Percentiles rank a stretch among this genome's conserved stretches.
Conservation (phyloP, 2,888 invertebrate species). For the Ennomos quercinarius region DNA sequence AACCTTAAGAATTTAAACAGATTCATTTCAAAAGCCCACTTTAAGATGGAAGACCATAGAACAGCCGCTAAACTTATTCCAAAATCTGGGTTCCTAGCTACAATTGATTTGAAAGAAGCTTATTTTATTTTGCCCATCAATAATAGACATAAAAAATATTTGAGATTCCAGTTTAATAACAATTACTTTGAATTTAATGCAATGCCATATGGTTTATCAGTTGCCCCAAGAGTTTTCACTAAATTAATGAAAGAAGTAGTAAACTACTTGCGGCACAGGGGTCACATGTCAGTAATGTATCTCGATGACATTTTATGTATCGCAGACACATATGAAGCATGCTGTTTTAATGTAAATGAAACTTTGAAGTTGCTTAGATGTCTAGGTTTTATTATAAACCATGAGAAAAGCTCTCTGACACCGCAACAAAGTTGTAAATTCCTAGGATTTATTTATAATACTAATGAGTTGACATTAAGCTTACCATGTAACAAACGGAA, state of each 20-base stretch:
- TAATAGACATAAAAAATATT: slow-evolving; percentile 27
- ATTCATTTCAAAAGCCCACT: neutral
- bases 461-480: neutral
- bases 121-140: slow-evolving; percentile 36
- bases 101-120: slow-evolving; percentile 31
- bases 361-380: neutral
- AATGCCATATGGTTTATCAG: too few species aligned
- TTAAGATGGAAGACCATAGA: slow-evolving; percentile 7
- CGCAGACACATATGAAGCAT: neutral
- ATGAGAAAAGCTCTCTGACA: neutral
- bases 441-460: too few species aligned
- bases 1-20: slow-evolving; percentile 2
- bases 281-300: neutral
- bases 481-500: neutral
- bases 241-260: too few species aligned
- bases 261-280: neutral
- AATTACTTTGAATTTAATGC: too few species aligned
- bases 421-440: neutral
- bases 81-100: neutral
- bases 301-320: neutral
- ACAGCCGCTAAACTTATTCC: slow-evolving; percentile 1
- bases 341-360: neutral
- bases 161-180: slow-evolving; percentile 40
- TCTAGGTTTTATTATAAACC: neutral
- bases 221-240: too few species aligned